Evolutionary conservation across 1,140 invertebrate species (phyloP).

Genomic region (Glossosoma conforme): DNA sequence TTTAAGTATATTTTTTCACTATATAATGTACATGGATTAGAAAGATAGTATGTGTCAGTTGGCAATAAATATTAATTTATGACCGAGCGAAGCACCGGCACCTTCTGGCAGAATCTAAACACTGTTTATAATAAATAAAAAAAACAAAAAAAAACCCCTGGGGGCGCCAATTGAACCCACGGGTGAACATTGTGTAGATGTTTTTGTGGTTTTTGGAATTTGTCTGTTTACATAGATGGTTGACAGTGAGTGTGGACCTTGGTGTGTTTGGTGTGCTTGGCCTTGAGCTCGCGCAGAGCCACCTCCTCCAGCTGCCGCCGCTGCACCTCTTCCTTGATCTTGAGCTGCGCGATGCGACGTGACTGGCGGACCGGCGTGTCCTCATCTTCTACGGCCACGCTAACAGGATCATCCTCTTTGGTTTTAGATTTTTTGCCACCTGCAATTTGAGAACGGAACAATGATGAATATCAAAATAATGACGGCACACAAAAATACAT

Average conservation of each 20-base stretch:
- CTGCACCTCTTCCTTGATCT: conserved; percentile 78
- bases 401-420: conserved; percentile 16
- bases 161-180: neutral
- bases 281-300: conserved; percentile 56
- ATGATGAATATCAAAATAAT: too few species aligned
- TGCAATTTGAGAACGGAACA: too few species aligned
- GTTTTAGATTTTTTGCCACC: conserved; percentile 43
- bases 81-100: too few species aligned
- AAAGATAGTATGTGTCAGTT: too few species aligned
- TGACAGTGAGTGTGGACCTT: conserved; percentile 1
- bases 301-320: conserved; percentile 66
- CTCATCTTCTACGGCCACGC: conserved; percentile 33
- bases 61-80: too few species aligned
- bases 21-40: neutral
- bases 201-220: neutral
- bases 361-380: conserved; percentile 65
- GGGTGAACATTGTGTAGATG: neutral
- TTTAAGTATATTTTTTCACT: neutral
- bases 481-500: too few species aligned
- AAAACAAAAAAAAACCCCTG: too few species aligned
- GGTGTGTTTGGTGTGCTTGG: conserved; percentile 55
- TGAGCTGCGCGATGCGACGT: conserved; percentile 75
- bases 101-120: too few species aligned
- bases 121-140: too few species aligned
- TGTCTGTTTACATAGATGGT: neutral